Evolutionary conservation across 2,113 vertebrate species (phyloP).

Genomic region (Pycnonotus jocosus): DNA sequence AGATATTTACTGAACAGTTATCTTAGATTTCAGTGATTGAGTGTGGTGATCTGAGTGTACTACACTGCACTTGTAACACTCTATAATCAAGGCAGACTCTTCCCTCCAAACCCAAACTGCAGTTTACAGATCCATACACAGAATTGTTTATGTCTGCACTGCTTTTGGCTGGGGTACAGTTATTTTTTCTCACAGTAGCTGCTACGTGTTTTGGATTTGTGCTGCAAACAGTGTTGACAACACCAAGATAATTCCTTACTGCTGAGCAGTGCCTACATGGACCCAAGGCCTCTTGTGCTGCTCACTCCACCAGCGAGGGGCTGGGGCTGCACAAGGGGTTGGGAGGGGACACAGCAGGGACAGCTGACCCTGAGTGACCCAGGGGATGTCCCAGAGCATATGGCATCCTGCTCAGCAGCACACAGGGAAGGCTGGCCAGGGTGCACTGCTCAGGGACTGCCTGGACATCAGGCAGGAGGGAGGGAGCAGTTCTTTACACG

Average conservation of each 20-base stretch:
- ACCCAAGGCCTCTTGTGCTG: not conserved
- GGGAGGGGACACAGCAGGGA: not conserved
- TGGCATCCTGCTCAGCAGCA: not conserved
- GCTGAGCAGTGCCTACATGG: not conserved
- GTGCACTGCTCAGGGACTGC: not conserved
- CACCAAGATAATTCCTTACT: not conserved
- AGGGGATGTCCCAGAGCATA: not conserved
- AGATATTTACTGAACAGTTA: not conserved
- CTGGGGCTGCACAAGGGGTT: not conserved
- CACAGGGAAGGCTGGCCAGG: accelerated
- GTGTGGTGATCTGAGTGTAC: not conserved
- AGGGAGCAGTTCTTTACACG: not conserved
- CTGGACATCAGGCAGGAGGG: not conserved
- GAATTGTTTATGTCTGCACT: not conserved
- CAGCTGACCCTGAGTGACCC: not conserved
- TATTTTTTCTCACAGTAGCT: not conserved
- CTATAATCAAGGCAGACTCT: not conserved
- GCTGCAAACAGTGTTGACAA: not conserved
- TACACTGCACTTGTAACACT: not conserved
- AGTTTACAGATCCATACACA: not conserved
- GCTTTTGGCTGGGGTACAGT: not conserved
- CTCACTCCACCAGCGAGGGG: accelerated
- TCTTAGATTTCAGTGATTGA: not conserved
- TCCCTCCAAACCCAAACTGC: not conserved
- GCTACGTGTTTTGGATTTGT: not conserved